Evolutionary conservation across 1,140 invertebrate species (phyloP).

Genomic region (Melanaphis sacchari): DNA sequence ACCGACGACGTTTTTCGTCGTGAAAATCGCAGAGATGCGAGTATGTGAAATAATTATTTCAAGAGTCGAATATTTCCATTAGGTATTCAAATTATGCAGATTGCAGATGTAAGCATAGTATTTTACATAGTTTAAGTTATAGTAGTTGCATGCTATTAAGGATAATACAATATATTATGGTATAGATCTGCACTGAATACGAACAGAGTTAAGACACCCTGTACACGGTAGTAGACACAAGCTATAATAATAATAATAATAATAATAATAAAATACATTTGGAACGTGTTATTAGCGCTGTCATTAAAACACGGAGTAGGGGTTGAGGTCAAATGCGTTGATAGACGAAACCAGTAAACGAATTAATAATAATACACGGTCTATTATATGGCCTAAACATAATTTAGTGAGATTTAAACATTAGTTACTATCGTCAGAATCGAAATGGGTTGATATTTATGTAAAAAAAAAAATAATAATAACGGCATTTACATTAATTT

Average conservation of each 20-base stretch:
- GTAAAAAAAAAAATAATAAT: background rate
- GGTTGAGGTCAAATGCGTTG: slow-evolving; percentile 1
- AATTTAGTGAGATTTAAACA: slow-evolving; percentile 10
- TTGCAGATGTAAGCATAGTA: background rate
- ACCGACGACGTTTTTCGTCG: background rate
- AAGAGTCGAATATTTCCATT: background rate
- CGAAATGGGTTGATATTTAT: background rate
- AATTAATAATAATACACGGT: background rate
- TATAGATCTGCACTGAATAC: background rate
- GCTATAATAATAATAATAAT: background rate
- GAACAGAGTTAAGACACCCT: background rate
- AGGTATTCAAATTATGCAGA: background rate
- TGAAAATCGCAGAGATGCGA: background rate
- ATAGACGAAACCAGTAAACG: background rate
- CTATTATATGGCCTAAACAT: background rate
- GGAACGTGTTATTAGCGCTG: background rate
- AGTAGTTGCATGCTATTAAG: background rate
- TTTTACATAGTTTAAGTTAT: background rate
- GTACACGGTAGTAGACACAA: background rate
- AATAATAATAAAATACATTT: background rate
- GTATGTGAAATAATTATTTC: background rate
- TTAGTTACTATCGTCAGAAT: background rate
- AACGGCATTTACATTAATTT: background rate
- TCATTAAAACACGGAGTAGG: background rate
- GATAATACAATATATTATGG: background rate